Percentiles rank a stretch among this genome's conserved stretches.
These are phyloP conservation scores for Leontopithecus rosalia DNA, from an alignment of 2,797 vertebrate genomes.

Conservation along the genomic window DNA sequence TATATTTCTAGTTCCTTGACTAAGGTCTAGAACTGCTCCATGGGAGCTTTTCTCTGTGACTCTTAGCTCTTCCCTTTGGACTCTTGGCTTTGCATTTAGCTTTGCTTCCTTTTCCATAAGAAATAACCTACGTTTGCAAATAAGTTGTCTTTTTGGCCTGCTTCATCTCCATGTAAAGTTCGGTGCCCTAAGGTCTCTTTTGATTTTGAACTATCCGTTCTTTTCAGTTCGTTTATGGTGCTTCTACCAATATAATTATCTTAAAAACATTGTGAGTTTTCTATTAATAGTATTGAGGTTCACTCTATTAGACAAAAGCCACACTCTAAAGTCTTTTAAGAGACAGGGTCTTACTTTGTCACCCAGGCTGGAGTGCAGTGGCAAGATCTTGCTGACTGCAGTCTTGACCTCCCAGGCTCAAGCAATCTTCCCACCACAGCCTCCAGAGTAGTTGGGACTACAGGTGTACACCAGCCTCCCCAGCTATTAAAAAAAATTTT, in stretches of 20 bases:
- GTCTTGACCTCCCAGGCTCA: not conserved
- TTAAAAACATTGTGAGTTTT: conserved; percentile 14
- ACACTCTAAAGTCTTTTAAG: not conserved
- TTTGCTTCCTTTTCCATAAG: not conserved
- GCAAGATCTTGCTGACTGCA: not conserved
- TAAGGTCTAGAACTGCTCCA: not conserved
- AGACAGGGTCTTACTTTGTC: not conserved
- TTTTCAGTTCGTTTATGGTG: not conserved
- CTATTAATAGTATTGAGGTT: not conserved
- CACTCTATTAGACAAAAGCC: not conserved
- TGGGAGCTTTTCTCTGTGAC: not conserved
- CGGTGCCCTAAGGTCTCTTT: not conserved
- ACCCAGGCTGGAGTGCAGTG: not conserved
- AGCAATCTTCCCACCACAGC: not conserved
- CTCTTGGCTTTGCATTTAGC: not conserved
- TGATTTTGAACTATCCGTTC: not conserved
- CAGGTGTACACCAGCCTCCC: not conserved
- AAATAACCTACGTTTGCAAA: not conserved
- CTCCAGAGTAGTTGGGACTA: not conserved
- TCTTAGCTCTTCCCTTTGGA: not conserved
- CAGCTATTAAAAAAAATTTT: not conserved
- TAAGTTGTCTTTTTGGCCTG: not conserved
- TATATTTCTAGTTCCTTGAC: not conserved
- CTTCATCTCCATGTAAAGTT: not conserved
- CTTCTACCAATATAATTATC: not conserved